phyloP scores from a whole-genome alignment of 2,113 vertebrate species.

The Sarotherodon lohbergeri region DNA sequence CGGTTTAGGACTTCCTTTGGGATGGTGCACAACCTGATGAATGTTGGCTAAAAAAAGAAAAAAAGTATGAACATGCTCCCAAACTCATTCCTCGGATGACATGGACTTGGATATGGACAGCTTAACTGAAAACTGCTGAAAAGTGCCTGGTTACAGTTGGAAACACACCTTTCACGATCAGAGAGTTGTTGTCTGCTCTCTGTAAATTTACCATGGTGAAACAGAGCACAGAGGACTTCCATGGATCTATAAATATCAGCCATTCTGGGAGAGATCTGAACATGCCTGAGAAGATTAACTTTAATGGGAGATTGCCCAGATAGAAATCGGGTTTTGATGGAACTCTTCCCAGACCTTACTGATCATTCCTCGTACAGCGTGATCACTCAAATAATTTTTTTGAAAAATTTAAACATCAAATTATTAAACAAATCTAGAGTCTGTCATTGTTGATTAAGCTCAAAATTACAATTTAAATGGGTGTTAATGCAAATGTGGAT shows the following conservation, averaged over 20 bases:
- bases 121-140: background rate
- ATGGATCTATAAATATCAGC: background rate
- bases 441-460: background rate
- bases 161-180: background rate
- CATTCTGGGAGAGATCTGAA: background rate
- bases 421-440: background rate
- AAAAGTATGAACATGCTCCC: background rate
- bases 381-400: background rate
- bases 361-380: background rate
- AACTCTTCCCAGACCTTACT: background rate
- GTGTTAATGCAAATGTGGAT: background rate
- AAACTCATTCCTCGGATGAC: background rate
- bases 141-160: background rate
- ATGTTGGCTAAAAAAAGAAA: background rate
- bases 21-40: background rate
- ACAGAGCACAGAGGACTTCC: background rate
- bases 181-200: background rate
- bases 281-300: background rate
- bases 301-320: background rate
- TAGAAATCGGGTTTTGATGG: background rate
- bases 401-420: background rate
- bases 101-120: background rate
- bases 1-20: background rate
- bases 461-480: background rate
- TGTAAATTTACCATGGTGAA: background rate